These are phyloP conservation scores for Poecilia velifera DNA, from an alignment of 2,797 vertebrate genomes.

Conservation along the genomic window DNA sequence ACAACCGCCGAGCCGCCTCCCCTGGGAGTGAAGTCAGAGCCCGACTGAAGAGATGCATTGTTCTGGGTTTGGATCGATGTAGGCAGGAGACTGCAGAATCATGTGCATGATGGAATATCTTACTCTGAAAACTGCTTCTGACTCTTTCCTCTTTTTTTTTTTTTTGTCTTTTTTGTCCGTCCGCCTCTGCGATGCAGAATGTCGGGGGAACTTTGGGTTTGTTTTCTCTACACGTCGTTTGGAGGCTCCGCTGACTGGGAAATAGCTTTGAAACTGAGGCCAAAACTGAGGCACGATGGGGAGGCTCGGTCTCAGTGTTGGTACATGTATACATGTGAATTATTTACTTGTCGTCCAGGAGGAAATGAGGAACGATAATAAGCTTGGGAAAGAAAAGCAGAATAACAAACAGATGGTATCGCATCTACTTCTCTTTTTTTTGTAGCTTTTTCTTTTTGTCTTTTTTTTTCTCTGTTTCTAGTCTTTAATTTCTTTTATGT, in stretches of 20 bases:
- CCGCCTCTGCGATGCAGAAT: conserved; percentile 35
- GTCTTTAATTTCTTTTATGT: conserved; percentile 11
- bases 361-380: conserved; percentile 81
- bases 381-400: conserved; percentile 80
- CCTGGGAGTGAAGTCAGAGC: conserved; percentile 51
- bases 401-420: conserved; percentile 79
- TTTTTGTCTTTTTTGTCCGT: background rate
- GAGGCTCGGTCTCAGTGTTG: conserved; percentile 59
- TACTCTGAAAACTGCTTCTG: conserved; percentile 55
- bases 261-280: conserved; percentile 64
- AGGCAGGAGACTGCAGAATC: conserved; percentile 64
- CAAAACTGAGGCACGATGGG: conserved; percentile 48
- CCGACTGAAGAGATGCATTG: conserved; percentile 61
- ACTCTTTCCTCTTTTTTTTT: conserved; percentile 22
- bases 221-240: conserved; percentile 58
- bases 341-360: conserved; percentile 78
- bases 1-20: conserved; percentile 60
- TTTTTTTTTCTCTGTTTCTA: conserved; percentile 17
- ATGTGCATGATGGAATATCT: conserved; percentile 61
- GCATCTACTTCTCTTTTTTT: conserved; percentile 44
- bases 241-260: conserved; percentile 47
- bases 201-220: conserved; percentile 56
- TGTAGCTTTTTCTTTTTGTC: conserved; percentile 27
- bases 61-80: conserved; percentile 52
- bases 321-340: conserved; percentile 75